Base-by-base conservation (phyloP, 2,113 vertebrate genomes). In the Clupea harengus region DNA sequence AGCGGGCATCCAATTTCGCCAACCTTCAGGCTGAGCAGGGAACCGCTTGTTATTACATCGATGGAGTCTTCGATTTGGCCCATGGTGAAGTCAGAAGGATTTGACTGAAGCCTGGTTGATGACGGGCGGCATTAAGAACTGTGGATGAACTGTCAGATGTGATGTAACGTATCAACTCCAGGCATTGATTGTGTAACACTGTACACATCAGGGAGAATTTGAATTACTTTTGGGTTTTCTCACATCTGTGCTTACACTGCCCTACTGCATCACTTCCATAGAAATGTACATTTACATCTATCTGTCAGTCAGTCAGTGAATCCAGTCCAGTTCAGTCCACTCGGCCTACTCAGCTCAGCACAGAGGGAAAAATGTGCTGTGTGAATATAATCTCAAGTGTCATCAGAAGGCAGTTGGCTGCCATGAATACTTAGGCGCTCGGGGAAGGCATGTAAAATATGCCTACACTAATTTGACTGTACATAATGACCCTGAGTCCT, bases 1-100 rank as follows among this genome's bases (percentile, higher is more conserved):
- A 78, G 72, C 72, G 72, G 72, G 72, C 72, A 78, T 78, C 72
- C 72, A 78, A 78, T 78, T 78, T 78, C 25, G 15, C 72, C 28
- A 78, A 32, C 32, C 72, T 32, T 78, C 72, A 39, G 72, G 44
- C 1, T 32, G 11, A 67, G 64, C 11, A 67, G 64, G 64, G 64
- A 67, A 5, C 72, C 20, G 28, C 28, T 39, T 32, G 32, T 32
- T 78, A 78, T 78, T 78, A 15, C 32, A 39, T 67, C 64, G 7
- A 67, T 78, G 72, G 72, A 78, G 72, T 32, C 72, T 39, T 78
- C 32, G 28, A 39, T 39, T 78, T 78, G 28, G 32, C 28, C 13
- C 25, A 11, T 4, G 72, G 13, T 39, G 15, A 78, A 78, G 72
- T 78, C 28, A 78, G 72, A 78, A 15, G 72, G 32, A 78, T 67